Evolutionary conservation across 2,888 invertebrate genomes (phyloP), one percentile per base, ranked within the genome.

Genomic region (Acleris emargana): DNA sequence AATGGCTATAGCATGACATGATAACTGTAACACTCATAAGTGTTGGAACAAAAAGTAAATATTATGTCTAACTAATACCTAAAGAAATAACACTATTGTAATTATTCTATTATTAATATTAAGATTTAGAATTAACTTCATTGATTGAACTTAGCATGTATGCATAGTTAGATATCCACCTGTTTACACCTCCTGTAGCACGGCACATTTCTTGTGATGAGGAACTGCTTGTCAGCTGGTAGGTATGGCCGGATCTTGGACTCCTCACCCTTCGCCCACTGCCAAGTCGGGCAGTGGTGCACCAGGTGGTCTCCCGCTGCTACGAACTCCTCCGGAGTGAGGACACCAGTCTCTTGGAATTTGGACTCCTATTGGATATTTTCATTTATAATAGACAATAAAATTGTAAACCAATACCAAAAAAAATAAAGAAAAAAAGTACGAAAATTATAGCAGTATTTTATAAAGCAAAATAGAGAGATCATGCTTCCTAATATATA

Each of bases 271-370:
- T 94, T 93, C 0, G 97, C 96, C 99, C 99, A 99, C 81, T 98
- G 97, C 99, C 99, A 99, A 0, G 99, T 99, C 0, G 99, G 99
- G 82, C 99, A 99, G 83, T 99, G 99, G 88, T 99, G 99, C 0
- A 99, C 99, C 63, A 99, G 91, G 88, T 99, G 99, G 82, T 99
- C 99, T 1, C 99, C 99, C 20, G 99, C 99, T 4, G 97, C 98
- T 4, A 99, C 97, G 94, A 99, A 99, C 93, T 99, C 99, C 85
- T 99, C 99, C 1, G 99, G 99, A n/a, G 99, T 99, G 32, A 99
- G 86, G 3, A 99, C 99, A 42, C 99, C 99, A 16, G 99, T 99
- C 88, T 99, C 99, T 75, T 97, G 96, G 86, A 99, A 99, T 88
- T 98, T 99, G 5, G 99, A 99, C 88, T 98, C 98, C 98, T 99